A percentile compares a stretch with the other conserved stretches of the same genome.
Conservation (phyloP, 2,797 vertebrate genomes). For the Sternotherus odoratus region DNA sequence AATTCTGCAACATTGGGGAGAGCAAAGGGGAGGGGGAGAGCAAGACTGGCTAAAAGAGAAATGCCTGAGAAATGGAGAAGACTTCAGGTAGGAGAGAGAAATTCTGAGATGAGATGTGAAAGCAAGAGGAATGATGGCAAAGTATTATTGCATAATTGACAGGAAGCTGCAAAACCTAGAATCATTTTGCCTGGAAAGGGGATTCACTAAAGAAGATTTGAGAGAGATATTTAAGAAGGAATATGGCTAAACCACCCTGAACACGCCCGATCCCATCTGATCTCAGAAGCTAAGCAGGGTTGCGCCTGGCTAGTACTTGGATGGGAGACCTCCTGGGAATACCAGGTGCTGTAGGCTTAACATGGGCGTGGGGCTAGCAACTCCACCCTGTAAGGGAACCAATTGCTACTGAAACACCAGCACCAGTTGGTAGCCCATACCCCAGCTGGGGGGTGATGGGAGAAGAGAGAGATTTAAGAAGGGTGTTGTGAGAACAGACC, state of each 20-base stretch:
- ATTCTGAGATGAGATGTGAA: neutral
- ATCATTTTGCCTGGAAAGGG: neutral
- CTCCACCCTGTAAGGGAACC: too few relatives aligned
- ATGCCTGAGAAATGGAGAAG: neutral
- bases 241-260: too few relatives aligned
- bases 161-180: neutral
- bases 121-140: neutral
- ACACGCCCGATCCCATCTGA: too few relatives aligned
- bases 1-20: conserved; percentile 46
- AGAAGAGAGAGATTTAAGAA: too few relatives aligned
- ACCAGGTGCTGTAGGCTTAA: too few relatives aligned
- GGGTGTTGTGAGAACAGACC: neutral
- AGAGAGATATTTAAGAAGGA: neutral
- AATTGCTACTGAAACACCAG: too few relatives aligned
- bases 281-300: too few relatives aligned
- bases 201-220: neutral
- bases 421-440: too few relatives aligned
- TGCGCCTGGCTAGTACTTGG: too few relatives aligned
- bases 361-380: too few relatives aligned
- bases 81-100: conserved; percentile 1
- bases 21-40: neutral
- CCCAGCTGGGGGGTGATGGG: too few relatives aligned
- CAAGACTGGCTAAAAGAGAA: neutral
- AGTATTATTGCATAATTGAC: neutral
- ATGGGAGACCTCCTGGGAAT: too few relatives aligned